These are phyloP conservation scores for Phyllotreta cruciferae DNA, from an alignment of 2,888 invertebrate genomes.

Conservation along the genomic window DNA sequence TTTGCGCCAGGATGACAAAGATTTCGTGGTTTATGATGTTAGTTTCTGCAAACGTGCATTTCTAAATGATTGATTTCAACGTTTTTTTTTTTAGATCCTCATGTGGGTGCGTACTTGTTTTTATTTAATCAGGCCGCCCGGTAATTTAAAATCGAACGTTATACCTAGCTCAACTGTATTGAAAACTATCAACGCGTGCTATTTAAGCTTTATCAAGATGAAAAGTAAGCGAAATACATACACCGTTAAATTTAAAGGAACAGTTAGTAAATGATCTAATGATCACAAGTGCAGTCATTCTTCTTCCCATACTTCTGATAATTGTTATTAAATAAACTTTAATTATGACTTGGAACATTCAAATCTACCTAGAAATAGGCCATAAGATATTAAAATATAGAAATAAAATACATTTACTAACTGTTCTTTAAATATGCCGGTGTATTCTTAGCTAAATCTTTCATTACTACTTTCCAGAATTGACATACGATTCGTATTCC, in stretches of 20 bases:
- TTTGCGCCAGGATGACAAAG: conserved; percentile 35
- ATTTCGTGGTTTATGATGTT: conserved; percentile 40
- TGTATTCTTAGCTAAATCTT: too few species aligned
- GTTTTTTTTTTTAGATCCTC: background rate
- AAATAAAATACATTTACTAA: too few species aligned
- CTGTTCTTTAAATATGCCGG: too few species aligned
- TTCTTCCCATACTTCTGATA: too few species aligned
- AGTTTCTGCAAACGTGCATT: conserved; percentile 19
- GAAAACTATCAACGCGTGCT: conserved; percentile 36
- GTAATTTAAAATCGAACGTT: conserved; percentile 31
- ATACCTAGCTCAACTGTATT: conserved; percentile 38
- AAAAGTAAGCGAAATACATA: too few species aligned
- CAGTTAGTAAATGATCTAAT: conserved; percentile 4
- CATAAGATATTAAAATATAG: too few species aligned
- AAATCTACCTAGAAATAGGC: too few species aligned
- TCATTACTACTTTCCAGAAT: conserved; percentile 7
- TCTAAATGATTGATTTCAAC: background rate
- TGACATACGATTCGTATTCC: background rate
- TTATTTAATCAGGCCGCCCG: conserved; percentile 37
- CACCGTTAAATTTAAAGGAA: too few species aligned
- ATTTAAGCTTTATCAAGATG: conserved; percentile 35
- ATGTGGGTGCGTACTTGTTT: conserved; percentile 43
- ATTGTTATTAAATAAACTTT: too few species aligned
- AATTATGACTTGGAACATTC: too few species aligned
- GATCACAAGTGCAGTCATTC: too few species aligned